Percentiles rank a stretch among this genome's conserved stretches.
Conservation (phyloP, 2,888 invertebrate genomes). For the Villa cingulata region DNA sequence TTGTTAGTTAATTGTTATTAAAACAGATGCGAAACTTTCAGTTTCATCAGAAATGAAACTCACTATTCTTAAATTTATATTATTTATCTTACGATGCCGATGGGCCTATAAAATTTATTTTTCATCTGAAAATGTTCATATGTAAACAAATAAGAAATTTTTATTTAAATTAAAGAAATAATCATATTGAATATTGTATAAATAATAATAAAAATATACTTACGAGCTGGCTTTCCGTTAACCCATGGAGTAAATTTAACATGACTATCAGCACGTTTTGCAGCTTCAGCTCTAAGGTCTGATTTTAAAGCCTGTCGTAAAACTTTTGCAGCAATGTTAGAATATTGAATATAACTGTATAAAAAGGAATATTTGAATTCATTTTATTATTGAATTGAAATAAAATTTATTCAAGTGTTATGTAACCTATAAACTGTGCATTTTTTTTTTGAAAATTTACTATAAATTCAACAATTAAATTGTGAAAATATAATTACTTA, state of each 20-base stretch:
- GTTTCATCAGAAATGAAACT: too few species aligned
- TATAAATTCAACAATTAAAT: too few species aligned
- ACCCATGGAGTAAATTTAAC: conserved; percentile 80
- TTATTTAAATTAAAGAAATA: background rate
- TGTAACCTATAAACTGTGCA: background rate
- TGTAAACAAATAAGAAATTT: too few species aligned
- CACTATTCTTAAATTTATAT: too few species aligned
- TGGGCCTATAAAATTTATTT: conserved; percentile 5
- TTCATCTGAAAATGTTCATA: conserved; percentile 7
- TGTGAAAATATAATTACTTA: conserved; percentile 37
- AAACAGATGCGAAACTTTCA: too few species aligned
- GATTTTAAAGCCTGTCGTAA: conserved; percentile 68
- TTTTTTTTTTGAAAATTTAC: too few species aligned
- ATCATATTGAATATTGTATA: background rate
- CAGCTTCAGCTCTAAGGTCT: conserved; percentile 57
- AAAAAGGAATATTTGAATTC: background rate
- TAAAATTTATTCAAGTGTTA: too few species aligned
- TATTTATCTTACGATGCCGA: too few species aligned
- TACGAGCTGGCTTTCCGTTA: conserved; percentile 76
- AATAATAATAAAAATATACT: conserved; percentile 33
- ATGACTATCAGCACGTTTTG: conserved; percentile 58
- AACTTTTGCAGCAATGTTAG: conserved; percentile 79
- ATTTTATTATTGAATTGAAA: too few species aligned
- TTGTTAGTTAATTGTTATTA: too few species aligned
- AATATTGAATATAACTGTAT: conserved; percentile 89